These are phyloP conservation scores for Blastobasis lacticolella DNA, from an alignment of 2,888 invertebrate species.

Conservation along the genomic window DNA sequence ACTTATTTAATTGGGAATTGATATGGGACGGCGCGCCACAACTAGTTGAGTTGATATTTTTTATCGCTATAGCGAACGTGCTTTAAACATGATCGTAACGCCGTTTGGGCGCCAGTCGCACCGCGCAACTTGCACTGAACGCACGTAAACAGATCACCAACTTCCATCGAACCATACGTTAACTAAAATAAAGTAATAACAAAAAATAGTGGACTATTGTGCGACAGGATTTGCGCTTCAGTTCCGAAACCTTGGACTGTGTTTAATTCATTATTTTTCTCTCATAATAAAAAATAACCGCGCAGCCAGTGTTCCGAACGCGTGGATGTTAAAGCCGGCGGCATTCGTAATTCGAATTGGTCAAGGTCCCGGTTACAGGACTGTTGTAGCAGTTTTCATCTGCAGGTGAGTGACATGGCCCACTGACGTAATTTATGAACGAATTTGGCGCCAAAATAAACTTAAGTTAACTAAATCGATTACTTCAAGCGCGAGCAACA, in stretches of 20 bases:
- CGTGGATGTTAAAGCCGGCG: slow-evolving; percentile 47
- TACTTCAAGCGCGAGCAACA: slow-evolving; percentile 11
- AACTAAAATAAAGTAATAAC: slow-evolving; percentile 23
- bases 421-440: too few species aligned
- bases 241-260: slow-evolving; percentile 21
- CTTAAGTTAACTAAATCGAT: slow-evolving; percentile 25
- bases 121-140: slow-evolving; percentile 47
- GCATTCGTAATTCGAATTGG: slow-evolving; percentile 46
- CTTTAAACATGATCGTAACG: slow-evolving; percentile 58
- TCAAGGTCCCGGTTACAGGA: slow-evolving; percentile 36
- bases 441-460: slow-evolving; percentile 43
- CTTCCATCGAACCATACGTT: slow-evolving; percentile 15
- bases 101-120: slow-evolving; percentile 49
- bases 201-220: slow-evolving; percentile 22
- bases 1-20: too few species aligned
- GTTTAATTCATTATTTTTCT: slow-evolving; percentile 1
- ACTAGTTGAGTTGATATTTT: slow-evolving; percentile 29
- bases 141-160: slow-evolving; percentile 38
- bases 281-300: slow-evolving; percentile 24
- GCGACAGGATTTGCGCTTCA: slow-evolving; percentile 18
- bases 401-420: too few species aligned
- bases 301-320: slow-evolving; percentile 40
- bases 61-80: slow-evolving; percentile 48
- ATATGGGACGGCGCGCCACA: slow-evolving; percentile 6
- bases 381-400: too few species aligned